These are phyloP conservation scores for Leptarthrus brevirostris DNA, from an alignment of 2,888 invertebrate species.

Conservation along the genomic window DNA sequence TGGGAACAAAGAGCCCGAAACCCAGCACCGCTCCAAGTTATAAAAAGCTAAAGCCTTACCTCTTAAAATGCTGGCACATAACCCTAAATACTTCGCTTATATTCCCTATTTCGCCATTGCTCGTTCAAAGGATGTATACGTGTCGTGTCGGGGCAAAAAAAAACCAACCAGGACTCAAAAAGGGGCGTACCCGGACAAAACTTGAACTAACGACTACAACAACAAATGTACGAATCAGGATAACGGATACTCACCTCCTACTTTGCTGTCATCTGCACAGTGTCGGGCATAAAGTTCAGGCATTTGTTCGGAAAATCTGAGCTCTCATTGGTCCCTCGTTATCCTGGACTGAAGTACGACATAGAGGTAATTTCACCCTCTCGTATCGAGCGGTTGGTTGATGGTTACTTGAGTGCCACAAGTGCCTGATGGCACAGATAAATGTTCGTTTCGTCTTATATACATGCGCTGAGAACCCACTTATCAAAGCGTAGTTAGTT, in stretches of 20 bases:
- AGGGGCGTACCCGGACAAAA: conserved; percentile 27
- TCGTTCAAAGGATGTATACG: conserved; percentile 18
- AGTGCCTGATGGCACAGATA: conserved; percentile 51
- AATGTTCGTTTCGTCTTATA: conserved; percentile 36
- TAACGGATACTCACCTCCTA: conserved; percentile 36
- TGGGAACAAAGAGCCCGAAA: conserved; percentile 18
- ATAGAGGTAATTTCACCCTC: conserved; percentile 39
- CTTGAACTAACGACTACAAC: background rate
- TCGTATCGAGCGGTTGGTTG: conserved; percentile 49
- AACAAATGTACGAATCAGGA: conserved; percentile 30
- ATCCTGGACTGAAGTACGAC: conserved; percentile 50
- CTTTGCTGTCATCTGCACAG: conserved; percentile 8
- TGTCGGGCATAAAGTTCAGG: background rate
- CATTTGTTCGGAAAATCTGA: conserved; percentile 23
- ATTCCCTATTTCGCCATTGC: conserved; percentile 46
- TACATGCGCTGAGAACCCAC: conserved; percentile 53
- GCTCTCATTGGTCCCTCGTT: conserved; percentile 53
- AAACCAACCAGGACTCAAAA: conserved; percentile 38
- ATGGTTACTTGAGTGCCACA: conserved; percentile 41
- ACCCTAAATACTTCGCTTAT: conserved; percentile 43
- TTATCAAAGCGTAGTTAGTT: conserved; percentile 59
- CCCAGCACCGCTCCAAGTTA: conserved; percentile 8
- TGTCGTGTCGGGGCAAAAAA: background rate
- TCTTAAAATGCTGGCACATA: conserved; percentile 42
- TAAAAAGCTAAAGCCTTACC: conserved; percentile 31